Base-by-base conservation (phyloP, 35 echinoderm and acorn worm genomes). In the Ophioderma brevispina region DNA sequence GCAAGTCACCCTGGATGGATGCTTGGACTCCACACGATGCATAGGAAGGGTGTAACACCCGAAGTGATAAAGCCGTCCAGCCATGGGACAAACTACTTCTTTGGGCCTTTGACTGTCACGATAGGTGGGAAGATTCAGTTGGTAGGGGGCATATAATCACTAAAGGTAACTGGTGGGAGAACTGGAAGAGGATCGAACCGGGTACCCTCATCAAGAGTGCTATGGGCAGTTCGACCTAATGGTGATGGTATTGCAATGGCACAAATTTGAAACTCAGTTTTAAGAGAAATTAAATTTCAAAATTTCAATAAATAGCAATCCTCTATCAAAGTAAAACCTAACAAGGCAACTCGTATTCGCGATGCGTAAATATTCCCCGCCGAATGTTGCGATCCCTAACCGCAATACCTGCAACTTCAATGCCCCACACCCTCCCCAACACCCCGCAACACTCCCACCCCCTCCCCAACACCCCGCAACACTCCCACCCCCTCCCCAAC, bases 91-190 rank as follows among this genome's bases (percentile, higher is more conserved):
- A 38, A 32, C 78, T n/a, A n/a, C 4, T 76, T 98, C 14, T 46
- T 88, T 32, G 86, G 86, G 32, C 79, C 84, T 23, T 98, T 37
- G 79, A 59, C 10, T 80, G 96, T n/a, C 91, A 52, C n/a, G 79
- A 84, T 11, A 89, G 92, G 39, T 5, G 35, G 1, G n/a, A 13
- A 25, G 1, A 25, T 25, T 30, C 84, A 14, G 94, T 98, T 92
- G 96, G 96, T 17, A 87, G 92, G 33, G 96, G 96, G 17, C 96
- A 98, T 43, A 64, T 98, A 10, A 98, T 98, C 38, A 85, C 89
- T 5, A 80, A 18, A 50, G 89, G 96, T 18, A 86, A 91, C 76
- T 98, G 96, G 96, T 98, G 89, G 92, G 33, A 77, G 2, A 37
- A 75, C 21, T 76, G 33, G 40, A 43, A 36, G 21, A n/a, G 3